Base-by-base conservation (phyloP, 2,113 vertebrate genomes). In the Trematocara marginatum region DNA sequence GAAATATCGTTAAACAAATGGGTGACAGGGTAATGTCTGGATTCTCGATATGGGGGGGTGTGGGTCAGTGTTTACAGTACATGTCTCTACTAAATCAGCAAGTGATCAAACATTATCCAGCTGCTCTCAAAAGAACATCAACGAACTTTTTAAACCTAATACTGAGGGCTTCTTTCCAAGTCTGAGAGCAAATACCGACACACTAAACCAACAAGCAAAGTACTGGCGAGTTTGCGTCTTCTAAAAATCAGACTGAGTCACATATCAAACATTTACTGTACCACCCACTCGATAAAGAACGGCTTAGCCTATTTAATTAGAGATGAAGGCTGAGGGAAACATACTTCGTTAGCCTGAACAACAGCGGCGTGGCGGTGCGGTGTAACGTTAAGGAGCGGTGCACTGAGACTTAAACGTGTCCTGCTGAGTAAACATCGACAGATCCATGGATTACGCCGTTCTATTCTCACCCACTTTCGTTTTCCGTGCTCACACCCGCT, bases 71-170 rank as follows among this genome's bases (percentile, higher is more conserved):
- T 92, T 93, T 92, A 91, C 78, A 78, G 82, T 89, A 88, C 88
- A 80, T 79, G 91, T 93, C 90, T 90, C 52, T 12, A 83, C 86
- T 89, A 92, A 92, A 85, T 90, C 89, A 88, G 90, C 12, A 15
- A 83, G 87, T 51, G 89, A 92, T 92, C 91, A 92, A 90, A 89
- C 83, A 90, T 89, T 56, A 90, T 89, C 89, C 89, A 91, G 89
- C 90, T 86, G 80, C 69, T 88, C 87, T 83, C 81, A 45, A 80
- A 78, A 85, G 88, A 92, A 91, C 93, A 88, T 86, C 86, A 88
- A 90, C 84, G 86, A 10, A 71, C 88, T 83, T 88, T 85, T 90
- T 90, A 90, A 26, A 10, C 57, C 81, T 88, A 88, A 89, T 82
- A 81, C 80, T 7, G 5, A 80, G 12, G 80, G 84, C 69, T 92